A percentile compares a stretch with the other conserved stretches of the same genome.
Evolutionary conservation across 92 coral and sea anemone species (phyloP).

Genomic region (Zoanthus solanderi): DNA sequence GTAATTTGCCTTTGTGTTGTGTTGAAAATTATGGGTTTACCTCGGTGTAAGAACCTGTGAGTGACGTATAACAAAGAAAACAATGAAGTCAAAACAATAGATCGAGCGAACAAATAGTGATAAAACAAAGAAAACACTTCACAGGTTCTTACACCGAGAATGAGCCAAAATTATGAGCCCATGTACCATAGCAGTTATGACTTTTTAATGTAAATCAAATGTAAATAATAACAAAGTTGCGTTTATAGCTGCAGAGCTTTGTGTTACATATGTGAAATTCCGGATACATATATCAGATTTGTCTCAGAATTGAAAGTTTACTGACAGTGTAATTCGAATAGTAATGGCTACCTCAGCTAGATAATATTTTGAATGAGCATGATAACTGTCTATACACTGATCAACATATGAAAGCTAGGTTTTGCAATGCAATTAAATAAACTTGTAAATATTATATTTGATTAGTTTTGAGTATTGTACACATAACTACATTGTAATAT

Average conservation of each 20-base stretch:
- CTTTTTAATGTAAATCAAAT: constrained; percentile 10
- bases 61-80: constrained; percentile 12
- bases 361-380: constrained; percentile 11
- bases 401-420: constrained; percentile 13
- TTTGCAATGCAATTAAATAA: constrained; percentile 11
- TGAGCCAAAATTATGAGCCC: constrained; percentile 15
- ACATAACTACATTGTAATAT: constrained; percentile 11
- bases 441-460: constrained; percentile 10
- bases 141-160: constrained; percentile 15
- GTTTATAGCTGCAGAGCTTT: constrained; percentile 14
- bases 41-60: constrained; percentile 15
- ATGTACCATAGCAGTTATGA: constrained; percentile 13
- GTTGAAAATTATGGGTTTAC: constrained; percentile 12
- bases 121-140: constrained; percentile 12
- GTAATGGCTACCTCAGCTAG: constrained; percentile 15
- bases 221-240: constrained; percentile 12
- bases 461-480: constrained; percentile 12
- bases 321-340: constrained; percentile 13
- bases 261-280: constrained; percentile 12
- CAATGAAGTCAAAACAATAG: constrained; percentile 12
- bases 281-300: constrained; percentile 12
- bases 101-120: constrained; percentile 14
- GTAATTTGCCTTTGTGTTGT: constrained; percentile 13
- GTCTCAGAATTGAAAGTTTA: constrained; percentile 12
- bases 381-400: constrained; percentile 13